Evolutionary conservation across 2,888 invertebrate genomes (phyloP).

Genomic region (Eledone cirrhosa): DNA sequence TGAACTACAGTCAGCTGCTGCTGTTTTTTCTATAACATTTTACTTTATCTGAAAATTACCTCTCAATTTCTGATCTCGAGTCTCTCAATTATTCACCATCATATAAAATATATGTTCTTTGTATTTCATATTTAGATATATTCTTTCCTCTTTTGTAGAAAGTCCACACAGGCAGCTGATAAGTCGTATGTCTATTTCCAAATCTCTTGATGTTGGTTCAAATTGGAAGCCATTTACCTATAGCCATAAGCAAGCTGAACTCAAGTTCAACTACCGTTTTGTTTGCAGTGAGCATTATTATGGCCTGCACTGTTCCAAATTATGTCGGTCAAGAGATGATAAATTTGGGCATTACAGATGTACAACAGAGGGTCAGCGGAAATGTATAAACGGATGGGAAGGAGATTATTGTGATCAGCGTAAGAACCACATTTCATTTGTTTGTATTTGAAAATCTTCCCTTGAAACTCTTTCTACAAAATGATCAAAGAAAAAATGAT

Average conservation of each 20-base stretch:
- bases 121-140: neutral
- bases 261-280: constrained; percentile 65
- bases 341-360: constrained; percentile 90
- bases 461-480: too few relatives aligned
- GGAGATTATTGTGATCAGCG: constrained; percentile 85
- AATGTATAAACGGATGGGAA: constrained; percentile 82
- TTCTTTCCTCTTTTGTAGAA: constrained; percentile 42
- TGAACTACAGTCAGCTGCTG: too few relatives aligned
- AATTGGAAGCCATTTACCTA: constrained; percentile 84
- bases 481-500: too few relatives aligned
- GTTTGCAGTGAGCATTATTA: constrained; percentile 67
- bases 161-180: constrained; percentile 71
- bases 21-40: too few relatives aligned
- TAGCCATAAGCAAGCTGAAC: constrained; percentile 41
- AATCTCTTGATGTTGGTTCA: constrained; percentile 83
- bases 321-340: constrained; percentile 72
- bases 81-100: too few relatives aligned
- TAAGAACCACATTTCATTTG: constrained; percentile 49
- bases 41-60: too few relatives aligned
- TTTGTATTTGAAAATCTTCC: neutral
- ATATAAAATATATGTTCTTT: too few relatives aligned
- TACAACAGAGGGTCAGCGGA: constrained; percentile 85
- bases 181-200: constrained; percentile 85
- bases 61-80: too few relatives aligned
- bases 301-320: constrained; percentile 64